Conservation (phyloP, 2,888 invertebrate species). For the Callosobruchus maculatus region DNA sequence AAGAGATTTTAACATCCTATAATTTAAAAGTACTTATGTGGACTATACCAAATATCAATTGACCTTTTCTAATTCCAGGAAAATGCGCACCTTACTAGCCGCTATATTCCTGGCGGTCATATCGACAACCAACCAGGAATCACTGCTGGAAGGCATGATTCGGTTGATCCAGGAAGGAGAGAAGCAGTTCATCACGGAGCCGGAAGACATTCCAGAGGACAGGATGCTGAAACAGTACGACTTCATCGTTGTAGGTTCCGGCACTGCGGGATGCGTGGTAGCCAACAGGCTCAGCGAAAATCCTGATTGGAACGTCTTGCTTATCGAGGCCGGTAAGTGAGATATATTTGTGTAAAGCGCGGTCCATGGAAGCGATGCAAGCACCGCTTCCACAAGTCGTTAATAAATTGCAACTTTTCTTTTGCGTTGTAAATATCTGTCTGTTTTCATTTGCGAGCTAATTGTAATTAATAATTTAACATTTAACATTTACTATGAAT, state of each 20-base stretch:
- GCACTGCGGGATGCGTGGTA: slow-evolving; percentile 74
- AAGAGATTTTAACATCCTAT: too few species aligned
- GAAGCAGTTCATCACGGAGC: slow-evolving; percentile 53
- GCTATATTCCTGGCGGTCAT: slow-evolving; percentile 1
- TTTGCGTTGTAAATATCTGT: too few species aligned
- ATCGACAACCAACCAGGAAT: slow-evolving; percentile 9
- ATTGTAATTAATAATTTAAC: too few species aligned
- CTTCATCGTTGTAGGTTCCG: slow-evolving; percentile 76
- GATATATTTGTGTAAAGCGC: too few species aligned
- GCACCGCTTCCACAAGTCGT: too few species aligned
- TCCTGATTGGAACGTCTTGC: slow-evolving; percentile 62
- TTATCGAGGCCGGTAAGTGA: slow-evolving; percentile 66
- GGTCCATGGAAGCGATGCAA: too few species aligned
- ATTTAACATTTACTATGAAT: too few species aligned
- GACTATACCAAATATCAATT: too few species aligned
- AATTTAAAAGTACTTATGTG: too few species aligned
- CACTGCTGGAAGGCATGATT: slow-evolving; percentile 51
- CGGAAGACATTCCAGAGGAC: slow-evolving; percentile 53
- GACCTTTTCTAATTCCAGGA: background rate
- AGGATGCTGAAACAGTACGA: slow-evolving; percentile 61
- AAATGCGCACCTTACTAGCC: background rate
- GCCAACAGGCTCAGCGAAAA: slow-evolving; percentile 72
- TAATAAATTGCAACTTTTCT: too few species aligned
- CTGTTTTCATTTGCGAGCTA: too few species aligned
- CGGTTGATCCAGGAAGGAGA: slow-evolving; percentile 56